Base-by-base conservation (phyloP, 30 jellyfish, hydroid and myxozoan species). In the Cassiopea xamachana region DNA sequence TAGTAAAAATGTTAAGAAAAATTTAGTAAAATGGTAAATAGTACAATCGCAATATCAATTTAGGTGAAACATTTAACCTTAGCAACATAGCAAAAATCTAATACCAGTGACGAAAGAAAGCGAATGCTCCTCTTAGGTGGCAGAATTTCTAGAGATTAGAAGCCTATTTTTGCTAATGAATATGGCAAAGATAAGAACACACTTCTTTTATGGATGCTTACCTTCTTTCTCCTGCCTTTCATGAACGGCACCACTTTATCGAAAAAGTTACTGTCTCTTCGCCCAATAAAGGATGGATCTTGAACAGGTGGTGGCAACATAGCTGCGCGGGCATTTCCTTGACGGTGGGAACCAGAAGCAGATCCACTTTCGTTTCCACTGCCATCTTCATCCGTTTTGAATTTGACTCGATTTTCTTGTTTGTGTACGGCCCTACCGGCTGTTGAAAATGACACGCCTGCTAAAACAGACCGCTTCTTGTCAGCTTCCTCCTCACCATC, bases 261-360 rank as follows among this genome's bases (percentile, higher is more conserved):
- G 77, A 82, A 81, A 90, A 87, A 85, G 77, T 86, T 90, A 69
- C 94, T 87, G 69, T 90, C 97, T 46, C 96, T 83, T 71, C 98
- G 69, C 51, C 98, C 98, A 48, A 87, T 48, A 75, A 94, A 87
- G 12, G 98, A 77, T 10, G 98, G 98, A 69, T 94, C 98, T 46
- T 91, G 91, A 1, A 94, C 98, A 49, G 98, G 98, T 15, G 94
- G 93, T 17, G 92, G 96, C 14, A 89, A 72, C 10, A 27, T 27
- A 27, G 73, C 79, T 27, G 60, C 76, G 1, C 15, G 70, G 69
- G 45, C 77, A 60, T 80, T 85, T 71, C 82, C 92, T n/a, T 81
- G 55, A 17, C 76, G 82, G 49, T 71, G 16, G 2, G 94, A 87
- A 1, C 94, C 94, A n/a, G 89, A 75, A 17, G 89, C 94, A 0